Base-by-base conservation (phyloP, 2,113 vertebrate genomes). In the Danio rerio region DNA sequence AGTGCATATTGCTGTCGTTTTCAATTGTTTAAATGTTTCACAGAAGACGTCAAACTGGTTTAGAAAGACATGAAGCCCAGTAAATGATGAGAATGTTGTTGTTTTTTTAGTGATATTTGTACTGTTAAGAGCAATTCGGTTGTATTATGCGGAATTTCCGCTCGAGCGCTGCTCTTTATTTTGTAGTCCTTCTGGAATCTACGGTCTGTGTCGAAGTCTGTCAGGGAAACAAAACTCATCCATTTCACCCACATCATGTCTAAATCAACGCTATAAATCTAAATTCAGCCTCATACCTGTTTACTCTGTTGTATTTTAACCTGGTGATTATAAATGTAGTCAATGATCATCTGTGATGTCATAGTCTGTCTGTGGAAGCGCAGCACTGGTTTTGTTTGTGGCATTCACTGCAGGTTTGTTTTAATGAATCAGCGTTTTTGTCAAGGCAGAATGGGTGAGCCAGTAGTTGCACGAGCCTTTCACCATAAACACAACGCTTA, bases 341-440 rank as follows among this genome's bases (percentile, higher is more conserved):
- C 31, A 31, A 31, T 31, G 3, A 31, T 31, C 6, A 56, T 56
- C 21, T 16, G 13, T 7, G 21, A 56, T 75, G n/a, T 9, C 20
- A n/a, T 42, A 10, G 15, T 13, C 16, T 56, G 70, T 31, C 43
- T 65, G 15, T 45, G 3, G 42, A 20, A 55, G 16, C 9, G 13
- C 59, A n/a, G 9, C 65, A 20, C 21, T 74, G 68, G 62, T 53
- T 76, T 74, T 70, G 73, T 81, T 78, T 79, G 82, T 84, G 81
- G 65, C 84, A 84, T 84, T 82, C 84, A 87, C 89, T 87, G 91
- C 91, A 89, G 89, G 88, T 85, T 89, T 87, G 83, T 91, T 93
- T 90, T 90, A 91, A 93, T 93, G 92, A 94, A 92, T 94, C 93
- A 94, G 93, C 92, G 83, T 16, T 92, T 94, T 89, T 88, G 75